Evolutionary conservation across 2,113 vertebrate genomes (phyloP).

Genomic region (Sinocyclocheilus anophthalmus): DNA sequence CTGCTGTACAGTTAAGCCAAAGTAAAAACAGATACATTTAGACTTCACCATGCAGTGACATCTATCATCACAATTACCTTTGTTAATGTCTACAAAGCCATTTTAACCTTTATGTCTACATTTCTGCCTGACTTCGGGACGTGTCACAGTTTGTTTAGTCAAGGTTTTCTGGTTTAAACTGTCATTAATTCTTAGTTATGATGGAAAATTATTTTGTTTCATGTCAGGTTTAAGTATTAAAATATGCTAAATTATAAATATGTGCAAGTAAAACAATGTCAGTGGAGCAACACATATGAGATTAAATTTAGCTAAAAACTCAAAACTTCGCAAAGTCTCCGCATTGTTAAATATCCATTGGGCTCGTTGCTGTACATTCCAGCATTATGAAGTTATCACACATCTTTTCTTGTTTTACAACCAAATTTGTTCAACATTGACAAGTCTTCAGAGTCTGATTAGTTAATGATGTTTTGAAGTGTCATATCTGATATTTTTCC

Average conservation of each 20-base stretch:
- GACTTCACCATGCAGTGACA: background rate
- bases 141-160: background rate
- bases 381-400: background rate
- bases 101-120: background rate
- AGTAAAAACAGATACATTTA: background rate
- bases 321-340: too few species aligned
- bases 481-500: background rate
- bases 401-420: background rate
- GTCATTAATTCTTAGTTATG: background rate
- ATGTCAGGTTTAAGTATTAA: background rate
- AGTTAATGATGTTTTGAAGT: background rate
- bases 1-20: background rate
- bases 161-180: background rate
- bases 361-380: background rate
- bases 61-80: background rate
- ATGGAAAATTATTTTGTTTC: background rate
- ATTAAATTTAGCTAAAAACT: background rate
- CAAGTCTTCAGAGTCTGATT: background rate
- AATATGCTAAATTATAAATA: background rate
- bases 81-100: background rate
- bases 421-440: background rate
- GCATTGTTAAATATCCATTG: background rate
- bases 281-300: background rate
- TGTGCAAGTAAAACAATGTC: background rate
- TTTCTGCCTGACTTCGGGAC: background rate